Evolutionary conservation across 2,113 vertebrate genomes (phyloP), one percentile per base, ranked within the genome.

Genomic region (Hippolais icterina): DNA sequence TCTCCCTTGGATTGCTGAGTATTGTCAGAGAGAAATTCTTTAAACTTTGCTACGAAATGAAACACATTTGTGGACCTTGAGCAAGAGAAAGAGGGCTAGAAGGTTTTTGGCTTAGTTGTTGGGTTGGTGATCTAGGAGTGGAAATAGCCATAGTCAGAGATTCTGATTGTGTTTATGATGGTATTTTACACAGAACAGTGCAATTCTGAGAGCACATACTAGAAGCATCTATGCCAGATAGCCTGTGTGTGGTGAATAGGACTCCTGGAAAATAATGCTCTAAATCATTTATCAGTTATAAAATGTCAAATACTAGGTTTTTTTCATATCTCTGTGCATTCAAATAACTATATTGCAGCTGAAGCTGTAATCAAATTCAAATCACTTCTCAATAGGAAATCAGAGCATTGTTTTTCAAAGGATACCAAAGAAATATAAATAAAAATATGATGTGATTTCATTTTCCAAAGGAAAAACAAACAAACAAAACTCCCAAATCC

Each of bases 401-500:
- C 5, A 46, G 11, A 28, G 2, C 7, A 60, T 0, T 37, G 2
- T 35, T 88, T 81, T 85, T 50, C 46, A 64, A 68, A 63, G 68
- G 4, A 52, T 16, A 5, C 1, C 10, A 74, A 83, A 56, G 10
- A 84, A 50, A 60, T 85, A 37, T 7, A 82, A 81, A 61, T 12
- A 56, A 71, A 83, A 84, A 53, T 5, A 64, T 14, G 0, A 47
- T 29, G 33, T 5, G 7, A 2, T 39, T 84, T 79, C 6, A 23
- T 42, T 2, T 70, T 82, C 28, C 27, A 87, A 64, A 37, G 4
- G 2, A 7, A 83, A 79, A 70, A 44, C 9, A 46, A 37, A 3
- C 5, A 41, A 54, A 9, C 8, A 49, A 31, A 41, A 3, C 1
- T 5, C 5, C 11, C 8, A 65, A 65, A 35, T 5, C 6, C 16